Conservation (phyloP, 1,140 invertebrate genomes). For the Apolygus lucorum region DNA sequence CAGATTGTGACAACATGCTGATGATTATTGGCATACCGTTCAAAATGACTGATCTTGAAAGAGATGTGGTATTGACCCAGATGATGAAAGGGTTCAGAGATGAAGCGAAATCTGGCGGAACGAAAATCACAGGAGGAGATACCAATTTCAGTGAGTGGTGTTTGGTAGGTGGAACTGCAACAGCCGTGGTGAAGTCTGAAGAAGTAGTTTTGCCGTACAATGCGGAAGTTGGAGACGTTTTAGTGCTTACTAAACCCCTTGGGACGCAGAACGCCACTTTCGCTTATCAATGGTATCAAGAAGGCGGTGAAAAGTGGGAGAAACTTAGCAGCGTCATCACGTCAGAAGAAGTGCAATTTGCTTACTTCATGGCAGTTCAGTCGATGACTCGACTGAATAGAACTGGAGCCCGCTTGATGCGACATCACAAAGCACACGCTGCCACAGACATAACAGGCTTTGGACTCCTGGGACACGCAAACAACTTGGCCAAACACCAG, state of each 20-base stretch:
- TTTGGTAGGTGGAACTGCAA: slow-evolving; percentile 92
- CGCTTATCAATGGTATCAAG: slow-evolving; percentile 87
- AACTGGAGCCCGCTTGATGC: slow-evolving; percentile 83
- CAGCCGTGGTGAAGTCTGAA: slow-evolving; percentile 84
- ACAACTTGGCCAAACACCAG: slow-evolving; percentile 90
- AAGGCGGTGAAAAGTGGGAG: slow-evolving; percentile 90
- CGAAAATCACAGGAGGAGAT: slow-evolving; percentile 88
- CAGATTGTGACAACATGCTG: slow-evolving; percentile 98
- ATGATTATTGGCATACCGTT: slow-evolving; percentile 90
- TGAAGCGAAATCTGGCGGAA: slow-evolving; percentile 83
- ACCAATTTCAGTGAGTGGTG: slow-evolving; percentile 97
- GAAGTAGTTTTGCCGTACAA: slow-evolving; percentile 94
- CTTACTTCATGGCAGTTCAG: slow-evolving; percentile 91
- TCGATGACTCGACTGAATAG: slow-evolving; percentile 93
- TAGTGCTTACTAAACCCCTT: slow-evolving; percentile 92
- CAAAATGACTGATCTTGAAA: slow-evolving; percentile 91
- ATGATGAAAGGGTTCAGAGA: slow-evolving; percentile 87
- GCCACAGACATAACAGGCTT: slow-evolving; percentile 96
- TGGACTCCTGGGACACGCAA: slow-evolving; percentile 90
- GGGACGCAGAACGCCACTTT: slow-evolving; percentile 92
- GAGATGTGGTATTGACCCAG: slow-evolving; percentile 86
- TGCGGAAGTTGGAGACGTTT: slow-evolving; percentile 89
- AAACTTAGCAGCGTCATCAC: slow-evolving; percentile 89
- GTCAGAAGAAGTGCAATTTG: slow-evolving; percentile 87
- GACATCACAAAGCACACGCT: slow-evolving; percentile 95